These are phyloP conservation scores for Plectrocnemia conspersa DNA, from an alignment of 1,140 invertebrate genomes.

Conservation along the genomic window DNA sequence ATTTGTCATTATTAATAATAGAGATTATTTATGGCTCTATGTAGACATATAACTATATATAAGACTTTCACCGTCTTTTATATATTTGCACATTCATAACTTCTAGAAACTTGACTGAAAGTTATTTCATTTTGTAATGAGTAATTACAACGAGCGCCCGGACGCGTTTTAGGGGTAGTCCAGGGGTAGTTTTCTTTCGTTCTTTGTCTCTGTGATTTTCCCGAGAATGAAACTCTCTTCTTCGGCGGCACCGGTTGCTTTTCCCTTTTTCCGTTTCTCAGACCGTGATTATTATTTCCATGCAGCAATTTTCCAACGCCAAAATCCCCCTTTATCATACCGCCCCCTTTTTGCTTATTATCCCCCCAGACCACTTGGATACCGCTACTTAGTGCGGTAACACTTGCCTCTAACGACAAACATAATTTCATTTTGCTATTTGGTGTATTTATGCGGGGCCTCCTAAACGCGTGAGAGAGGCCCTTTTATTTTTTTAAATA, in stretches of 20 bases:
- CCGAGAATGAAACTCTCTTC: neutral
- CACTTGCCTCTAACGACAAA: slow-evolving; percentile 35
- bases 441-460: slow-evolving; percentile 33
- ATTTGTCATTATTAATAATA: too few species aligned
- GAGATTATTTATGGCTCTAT: too few species aligned
- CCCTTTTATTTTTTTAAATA: slow-evolving; percentile 23
- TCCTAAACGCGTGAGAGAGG: slow-evolving; percentile 29
- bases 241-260: neutral
- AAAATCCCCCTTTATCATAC: neutral
- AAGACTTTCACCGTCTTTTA: too few species aligned
- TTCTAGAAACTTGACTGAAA: too few species aligned
- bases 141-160: slow-evolving; percentile 24
- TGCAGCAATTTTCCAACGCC: slow-evolving; percentile 15
- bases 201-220: neutral
- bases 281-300: slow-evolving; percentile 22
- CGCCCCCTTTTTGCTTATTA: slow-evolving; percentile 9
- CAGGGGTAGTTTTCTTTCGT: slow-evolving; percentile 15
- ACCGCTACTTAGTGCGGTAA: slow-evolving; percentile 22
- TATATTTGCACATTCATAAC: too few species aligned
- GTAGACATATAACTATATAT: too few species aligned
- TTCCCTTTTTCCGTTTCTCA: slow-evolving; percentile 18
- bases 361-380: slow-evolving; percentile 4
- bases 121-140: slow-evolving; percentile 30
- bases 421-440: slow-evolving; percentile 35
- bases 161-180: too few species aligned